Conservation (phyloP, 1,140 invertebrate genomes). For the Atta colombica region DNA sequence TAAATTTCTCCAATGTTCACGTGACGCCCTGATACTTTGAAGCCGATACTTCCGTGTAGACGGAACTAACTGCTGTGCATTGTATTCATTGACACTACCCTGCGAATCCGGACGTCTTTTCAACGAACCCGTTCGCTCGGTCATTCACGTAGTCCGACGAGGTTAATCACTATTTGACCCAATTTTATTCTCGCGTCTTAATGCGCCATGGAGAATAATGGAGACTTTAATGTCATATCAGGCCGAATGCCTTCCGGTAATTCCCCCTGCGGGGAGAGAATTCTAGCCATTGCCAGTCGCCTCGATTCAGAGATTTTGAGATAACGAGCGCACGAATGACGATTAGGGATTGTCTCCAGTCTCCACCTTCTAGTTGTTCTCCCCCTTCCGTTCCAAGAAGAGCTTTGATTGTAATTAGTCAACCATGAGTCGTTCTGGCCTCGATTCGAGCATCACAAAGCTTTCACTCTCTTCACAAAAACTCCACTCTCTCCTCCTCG, state of each 20-base stretch:
- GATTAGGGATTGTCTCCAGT: conserved; percentile 71
- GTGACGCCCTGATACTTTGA: not conserved
- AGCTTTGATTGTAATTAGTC: conserved; percentile 71
- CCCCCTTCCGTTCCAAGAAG: conserved; percentile 24
- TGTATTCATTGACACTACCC: conserved; percentile 52
- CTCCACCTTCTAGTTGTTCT: conserved; percentile 70
- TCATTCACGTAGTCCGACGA: conserved; percentile 70
- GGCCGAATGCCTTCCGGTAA: conserved; percentile 52
- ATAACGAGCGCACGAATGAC: conserved; percentile 69
- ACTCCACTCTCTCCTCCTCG: conserved; percentile 23
- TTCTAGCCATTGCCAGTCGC: conserved; percentile 30
- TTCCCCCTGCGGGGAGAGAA: conserved; percentile 27
- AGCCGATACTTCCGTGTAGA: conserved; percentile 39
- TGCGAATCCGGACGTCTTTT: conserved; percentile 48
- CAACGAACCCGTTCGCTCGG: conserved; percentile 56
- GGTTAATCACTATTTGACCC: conserved; percentile 86
- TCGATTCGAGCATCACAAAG: conserved; percentile 32
- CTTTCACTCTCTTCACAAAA: conserved; percentile 30
- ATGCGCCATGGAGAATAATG: conserved; percentile 78
- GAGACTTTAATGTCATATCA: conserved; percentile 75
- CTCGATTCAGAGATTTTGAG: conserved; percentile 62
- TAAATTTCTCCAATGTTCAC: conserved; percentile 12
- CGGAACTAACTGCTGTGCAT: conserved; percentile 36
- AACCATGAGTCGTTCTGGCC: conserved; percentile 42
- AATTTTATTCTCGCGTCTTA: conserved; percentile 83